Base-by-base conservation (phyloP, 30 jellyfish, hydroid and myxozoan genomes). In the Clytia hemisphaerica region DNA sequence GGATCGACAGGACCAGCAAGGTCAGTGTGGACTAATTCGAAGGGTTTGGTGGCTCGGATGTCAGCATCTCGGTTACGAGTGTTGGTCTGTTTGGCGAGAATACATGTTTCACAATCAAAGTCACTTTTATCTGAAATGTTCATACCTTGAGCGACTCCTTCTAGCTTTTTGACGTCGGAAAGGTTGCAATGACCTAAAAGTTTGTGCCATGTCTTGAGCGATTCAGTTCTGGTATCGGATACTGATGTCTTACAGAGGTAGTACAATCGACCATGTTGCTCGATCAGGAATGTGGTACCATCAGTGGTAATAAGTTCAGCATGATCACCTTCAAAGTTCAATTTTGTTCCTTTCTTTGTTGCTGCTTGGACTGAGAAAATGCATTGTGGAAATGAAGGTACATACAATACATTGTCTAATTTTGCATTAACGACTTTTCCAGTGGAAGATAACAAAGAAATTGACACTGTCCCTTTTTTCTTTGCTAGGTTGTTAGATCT, bases 311-410 rank as follows among this genome's bases (percentile, higher is more conserved):
- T 60, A 4, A 74, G 28, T 1, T 74, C 79, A 12, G 87, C 91
- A 63, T 25, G 15, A 45, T 74, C 19, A 7, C 1, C 19, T 64
- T 26, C 7, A 65, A 74, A 74, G 34, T 63, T 62, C 18, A 68
- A 21, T 12, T 15, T 68, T 5, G 78, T 89, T 29, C 87, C 91
- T 38, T 74, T 64, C 77, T 29, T 16, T 9, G 87, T 65, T 6
- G 87, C 88, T 3, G 88, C 87, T 63, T 74, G 87, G 24, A 74
- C 87, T 4, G 87, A 74, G 42, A 74, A 64, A 33, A 57, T 72
- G 16, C 84, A 72, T 61, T 72, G 84, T 33, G 84, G 84, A 73
- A 60, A 72, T 29, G 84, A 10, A 18, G 84, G 84, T 57, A 72
- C 48, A 54, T 67, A 84, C 18, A 83, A 51, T 4, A 77, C 82